These are phyloP conservation scores for Ophioderma brevispina DNA, from an alignment of 35 echinoderm and acorn worm genomes.

Conservation along the genomic window DNA sequence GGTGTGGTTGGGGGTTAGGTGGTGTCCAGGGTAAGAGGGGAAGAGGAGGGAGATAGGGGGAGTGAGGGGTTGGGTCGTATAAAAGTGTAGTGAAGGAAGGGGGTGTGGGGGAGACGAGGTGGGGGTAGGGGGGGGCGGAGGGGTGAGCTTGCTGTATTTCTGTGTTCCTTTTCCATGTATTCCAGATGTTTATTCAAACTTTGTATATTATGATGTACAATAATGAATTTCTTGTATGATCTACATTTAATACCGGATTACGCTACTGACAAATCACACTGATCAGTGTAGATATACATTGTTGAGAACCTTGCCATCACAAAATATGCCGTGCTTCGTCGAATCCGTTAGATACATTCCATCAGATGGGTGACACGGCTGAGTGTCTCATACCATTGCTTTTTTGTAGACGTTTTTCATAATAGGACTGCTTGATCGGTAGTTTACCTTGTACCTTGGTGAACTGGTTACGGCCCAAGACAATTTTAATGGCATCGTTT, in stretches of 20 bases:
- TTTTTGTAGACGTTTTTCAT: constrained; percentile 1
- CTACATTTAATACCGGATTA: not conserved
- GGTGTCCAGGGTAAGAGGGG: too few relatives aligned
- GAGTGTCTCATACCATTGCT: constrained; percentile 45
- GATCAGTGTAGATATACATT: not conserved
- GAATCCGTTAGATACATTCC: constrained; percentile 18
- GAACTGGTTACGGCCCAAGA: constrained; percentile 42
- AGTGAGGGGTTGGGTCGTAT: too few relatives aligned
- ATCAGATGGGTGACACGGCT: constrained; percentile 34
- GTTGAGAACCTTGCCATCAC: not conserved
- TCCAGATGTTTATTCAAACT: not conserved
- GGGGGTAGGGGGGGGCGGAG: too few relatives aligned
- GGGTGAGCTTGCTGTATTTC: not conserved
- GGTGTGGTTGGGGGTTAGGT: too few relatives aligned
- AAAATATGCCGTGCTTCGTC: not conserved
- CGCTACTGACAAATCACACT: not conserved
- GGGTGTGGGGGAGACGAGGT: too few relatives aligned
- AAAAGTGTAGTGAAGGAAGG: too few relatives aligned
- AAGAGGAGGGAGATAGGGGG: too few relatives aligned
- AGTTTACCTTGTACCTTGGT: constrained; percentile 53
- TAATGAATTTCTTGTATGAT: not conserved
- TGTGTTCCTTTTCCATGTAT: constrained; percentile 2
- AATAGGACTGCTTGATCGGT: constrained; percentile 28
- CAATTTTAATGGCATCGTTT: constrained; percentile 30
- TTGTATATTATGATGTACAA: constrained; percentile 17